phyloP scores from a whole-genome alignment of 2,888 invertebrate species.

The Caradrina kadenii region DNA sequence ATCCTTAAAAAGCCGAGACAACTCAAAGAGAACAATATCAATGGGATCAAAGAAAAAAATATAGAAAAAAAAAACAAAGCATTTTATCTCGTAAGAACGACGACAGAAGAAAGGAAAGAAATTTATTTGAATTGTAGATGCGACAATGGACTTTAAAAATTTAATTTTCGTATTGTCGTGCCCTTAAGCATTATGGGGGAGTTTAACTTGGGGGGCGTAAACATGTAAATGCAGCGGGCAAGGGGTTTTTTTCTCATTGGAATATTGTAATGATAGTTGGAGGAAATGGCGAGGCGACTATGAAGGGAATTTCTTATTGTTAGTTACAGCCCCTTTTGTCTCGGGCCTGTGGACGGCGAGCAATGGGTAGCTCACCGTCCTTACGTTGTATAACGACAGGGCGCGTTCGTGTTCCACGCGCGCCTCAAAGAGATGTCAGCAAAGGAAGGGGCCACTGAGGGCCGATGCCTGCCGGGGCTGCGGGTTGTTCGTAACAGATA shows the following conservation, averaged over 20 bases:
- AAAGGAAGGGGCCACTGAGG: no score
- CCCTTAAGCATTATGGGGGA: slow-evolving; percentile 45
- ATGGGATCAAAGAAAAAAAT: slow-evolving; percentile 57
- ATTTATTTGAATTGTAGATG: slow-evolving; percentile 65
- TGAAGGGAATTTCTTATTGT: no score
- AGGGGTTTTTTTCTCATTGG: slow-evolving; percentile 28
- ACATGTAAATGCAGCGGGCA: slow-evolving; percentile 45
- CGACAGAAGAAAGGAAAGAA: slow-evolving; percentile 57
- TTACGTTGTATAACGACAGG: no score
- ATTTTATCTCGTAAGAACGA: slow-evolving; percentile 57
- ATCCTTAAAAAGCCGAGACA: slow-evolving; percentile 31
- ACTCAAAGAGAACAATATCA: slow-evolving; percentile 60
- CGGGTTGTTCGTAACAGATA: no score
- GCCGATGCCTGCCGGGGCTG: no score
- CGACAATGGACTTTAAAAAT: slow-evolving; percentile 63
- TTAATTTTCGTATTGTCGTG: slow-evolving; percentile 60
- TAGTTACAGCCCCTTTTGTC: no score
- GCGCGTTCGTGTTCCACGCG: no score
- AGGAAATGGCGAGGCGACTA: slow-evolving; percentile 21
- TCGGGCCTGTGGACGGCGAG: no score
- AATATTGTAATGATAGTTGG: slow-evolving; percentile 41
- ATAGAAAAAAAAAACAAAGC: slow-evolving; percentile 59
- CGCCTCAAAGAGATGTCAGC: no score
- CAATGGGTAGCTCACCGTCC: no score
- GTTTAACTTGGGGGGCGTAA: slow-evolving; percentile 35